phyloP scores from a whole-genome alignment of 2,797 vertebrate species.

The Urocyon cinereoargenteus region DNA sequence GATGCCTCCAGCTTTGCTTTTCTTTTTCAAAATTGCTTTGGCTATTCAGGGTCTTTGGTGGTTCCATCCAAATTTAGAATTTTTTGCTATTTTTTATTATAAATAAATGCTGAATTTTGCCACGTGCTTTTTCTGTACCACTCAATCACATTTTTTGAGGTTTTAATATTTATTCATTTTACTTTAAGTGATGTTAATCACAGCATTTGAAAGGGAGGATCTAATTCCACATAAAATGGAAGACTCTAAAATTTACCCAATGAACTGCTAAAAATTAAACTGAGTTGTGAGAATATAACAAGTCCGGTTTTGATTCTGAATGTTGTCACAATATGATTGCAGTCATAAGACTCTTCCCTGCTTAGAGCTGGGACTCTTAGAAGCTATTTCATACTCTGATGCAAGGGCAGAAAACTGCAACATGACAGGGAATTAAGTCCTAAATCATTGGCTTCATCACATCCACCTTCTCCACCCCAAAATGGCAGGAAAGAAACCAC shows the following conservation, averaged over 20 bases:
- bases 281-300: slow-evolving; percentile 83
- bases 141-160: slow-evolving; percentile 65
- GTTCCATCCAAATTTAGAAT: neutral
- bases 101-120: neutral
- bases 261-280: slow-evolving; percentile 87
- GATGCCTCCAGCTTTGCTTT: neutral
- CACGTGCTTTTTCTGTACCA: neutral
- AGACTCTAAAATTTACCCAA: slow-evolving; percentile 91
- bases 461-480: slow-evolving; percentile 78
- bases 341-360: slow-evolving; percentile 86
- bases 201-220: slow-evolving; percentile 89
- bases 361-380: slow-evolving; percentile 83
- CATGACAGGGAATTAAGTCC: slow-evolving; percentile 80
- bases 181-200: slow-evolving; percentile 93
- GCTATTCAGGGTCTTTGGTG: neutral
- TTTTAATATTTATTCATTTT: slow-evolving; percentile 93
- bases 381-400: slow-evolving; percentile 84
- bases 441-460: slow-evolving; percentile 84
- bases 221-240: slow-evolving; percentile 93
- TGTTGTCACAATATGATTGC: slow-evolving; percentile 83
- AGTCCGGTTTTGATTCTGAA: slow-evolving; percentile 81
- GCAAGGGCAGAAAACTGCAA: slow-evolving; percentile 85
- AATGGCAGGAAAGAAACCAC: slow-evolving; percentile 81
- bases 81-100: neutral
- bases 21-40: neutral